phyloP scores from a whole-genome alignment of 2,113 vertebrate species.

The Stegostoma tigrinum region DNA sequence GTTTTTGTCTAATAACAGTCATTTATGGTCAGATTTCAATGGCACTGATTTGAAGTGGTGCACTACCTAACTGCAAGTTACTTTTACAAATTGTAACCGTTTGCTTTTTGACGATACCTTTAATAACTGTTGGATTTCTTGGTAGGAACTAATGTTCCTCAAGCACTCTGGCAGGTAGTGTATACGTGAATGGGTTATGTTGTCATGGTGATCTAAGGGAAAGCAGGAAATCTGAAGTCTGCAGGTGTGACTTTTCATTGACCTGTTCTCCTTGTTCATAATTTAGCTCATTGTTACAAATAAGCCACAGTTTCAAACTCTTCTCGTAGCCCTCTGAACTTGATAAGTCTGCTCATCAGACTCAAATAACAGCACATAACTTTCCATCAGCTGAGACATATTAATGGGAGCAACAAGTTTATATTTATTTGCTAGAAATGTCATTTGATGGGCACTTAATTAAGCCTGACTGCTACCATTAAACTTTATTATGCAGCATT shows the following conservation, averaged over 20 bases:
- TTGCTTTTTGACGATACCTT: not conserved
- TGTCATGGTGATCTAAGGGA: not conserved
- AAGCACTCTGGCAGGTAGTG: not conserved
- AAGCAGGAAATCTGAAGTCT: not conserved
- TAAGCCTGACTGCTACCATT: not conserved
- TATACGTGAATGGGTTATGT: not conserved
- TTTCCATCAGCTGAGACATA: no score
- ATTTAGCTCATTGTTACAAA: not conserved
- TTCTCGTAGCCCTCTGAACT: not conserved
- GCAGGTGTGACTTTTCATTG: constrained; percentile 3
- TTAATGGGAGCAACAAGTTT: not conserved
- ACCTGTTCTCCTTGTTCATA: not conserved
- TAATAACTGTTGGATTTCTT: not conserved
- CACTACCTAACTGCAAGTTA: not conserved
- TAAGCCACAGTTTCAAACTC: not conserved
- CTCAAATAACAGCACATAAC: not conserved
- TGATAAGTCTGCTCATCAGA: not conserved
- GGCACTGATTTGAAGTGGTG: not conserved
- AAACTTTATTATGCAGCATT: not conserved
- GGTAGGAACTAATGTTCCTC: no score
- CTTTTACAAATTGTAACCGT: not conserved
- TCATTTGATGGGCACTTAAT: not conserved
- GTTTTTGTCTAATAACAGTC: not conserved
- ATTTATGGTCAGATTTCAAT: not conserved
- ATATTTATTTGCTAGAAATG: not conserved